Evolutionary conservation across 2,113 vertebrate genomes (phyloP), one percentile per base, ranked within the genome.

Genomic region (Clarias batrachus): DNA sequence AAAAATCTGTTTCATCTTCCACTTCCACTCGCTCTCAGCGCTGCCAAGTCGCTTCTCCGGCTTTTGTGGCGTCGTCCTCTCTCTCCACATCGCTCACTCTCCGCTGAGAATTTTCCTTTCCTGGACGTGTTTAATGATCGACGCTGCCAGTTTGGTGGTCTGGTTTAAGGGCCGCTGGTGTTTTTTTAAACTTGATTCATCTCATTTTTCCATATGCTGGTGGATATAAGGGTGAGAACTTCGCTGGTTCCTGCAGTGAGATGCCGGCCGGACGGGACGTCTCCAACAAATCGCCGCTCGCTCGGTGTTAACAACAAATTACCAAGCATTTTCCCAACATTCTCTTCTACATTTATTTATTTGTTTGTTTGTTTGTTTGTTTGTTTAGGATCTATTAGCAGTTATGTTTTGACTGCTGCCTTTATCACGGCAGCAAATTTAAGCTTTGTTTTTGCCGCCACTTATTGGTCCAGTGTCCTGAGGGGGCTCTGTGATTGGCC

Each of bases 101-200:
- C 52, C 8, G 25, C 37, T n/a, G 19, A 27, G 81, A 82, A 82
- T 82, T 48, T 82, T 82, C 81, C 62, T 66, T 66, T 52, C 81
- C 81, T 82, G 81, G 81, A 82, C 81, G 8, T 82, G 62, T 82
- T 66, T 65, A 82, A 82, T 66, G 81, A 82, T 82, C 27, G 27
- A 82, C 23, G 27, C 62, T 66, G 81, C 62, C 62, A 27, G 62
- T 82, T 11, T 12, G 81, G 81, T 66, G 62, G 81, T 82, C 81
- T 66, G 81, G 3, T 82, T n/a, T 66, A 14, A 66, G 23, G 37
- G 52, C 62, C 27, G 13, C 37, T 17, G 52, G 37, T 25, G 3
- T 54, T 82, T 41, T 63, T 48, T 48, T 48, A 48, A 23, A 25
- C 41, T 52, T 66, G 62, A 82, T 66, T 52, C 4, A 82, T 54